Evolutionary conservation across 2,113 vertebrate genomes (phyloP).

Genomic region (Tetrax tetrax): DNA sequence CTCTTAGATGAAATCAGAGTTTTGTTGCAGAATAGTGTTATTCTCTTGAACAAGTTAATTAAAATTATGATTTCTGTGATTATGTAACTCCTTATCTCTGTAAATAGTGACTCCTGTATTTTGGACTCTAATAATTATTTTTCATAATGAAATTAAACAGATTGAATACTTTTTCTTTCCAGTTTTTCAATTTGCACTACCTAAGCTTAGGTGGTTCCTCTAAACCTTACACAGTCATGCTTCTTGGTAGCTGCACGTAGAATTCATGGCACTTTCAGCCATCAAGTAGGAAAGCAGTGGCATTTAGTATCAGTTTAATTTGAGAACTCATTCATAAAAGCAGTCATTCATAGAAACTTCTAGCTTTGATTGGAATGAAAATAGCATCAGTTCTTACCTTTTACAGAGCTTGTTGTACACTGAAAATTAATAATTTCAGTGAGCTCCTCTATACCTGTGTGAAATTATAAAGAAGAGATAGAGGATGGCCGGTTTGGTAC

Average conservation of each 20-base stretch:
- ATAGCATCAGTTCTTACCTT: background rate
- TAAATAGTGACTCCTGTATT: background rate
- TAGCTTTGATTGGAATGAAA: background rate
- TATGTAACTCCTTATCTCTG: background rate
- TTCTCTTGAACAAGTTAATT: background rate
- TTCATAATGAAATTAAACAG: background rate
- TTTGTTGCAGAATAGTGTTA: background rate
- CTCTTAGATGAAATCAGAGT: background rate
- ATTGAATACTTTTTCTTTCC: background rate
- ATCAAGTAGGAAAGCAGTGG: background rate
- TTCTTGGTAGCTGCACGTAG: background rate
- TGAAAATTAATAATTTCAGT: background rate
- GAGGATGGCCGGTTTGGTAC: background rate
- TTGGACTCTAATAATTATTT: background rate
- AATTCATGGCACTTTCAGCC: constrained; percentile 31
- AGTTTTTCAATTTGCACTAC: background rate
- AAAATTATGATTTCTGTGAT: background rate
- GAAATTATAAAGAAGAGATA: background rate
- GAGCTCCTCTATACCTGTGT: background rate
- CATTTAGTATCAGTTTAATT: constrained; percentile 13
- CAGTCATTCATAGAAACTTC: constrained; percentile 12
- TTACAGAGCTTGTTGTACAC: background rate
- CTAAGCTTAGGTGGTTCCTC: background rate
- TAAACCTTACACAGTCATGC: background rate
- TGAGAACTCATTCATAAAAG: background rate